Base-by-base conservation (phyloP, 2,113 vertebrate genomes). In the Meleagris gallopavo region DNA sequence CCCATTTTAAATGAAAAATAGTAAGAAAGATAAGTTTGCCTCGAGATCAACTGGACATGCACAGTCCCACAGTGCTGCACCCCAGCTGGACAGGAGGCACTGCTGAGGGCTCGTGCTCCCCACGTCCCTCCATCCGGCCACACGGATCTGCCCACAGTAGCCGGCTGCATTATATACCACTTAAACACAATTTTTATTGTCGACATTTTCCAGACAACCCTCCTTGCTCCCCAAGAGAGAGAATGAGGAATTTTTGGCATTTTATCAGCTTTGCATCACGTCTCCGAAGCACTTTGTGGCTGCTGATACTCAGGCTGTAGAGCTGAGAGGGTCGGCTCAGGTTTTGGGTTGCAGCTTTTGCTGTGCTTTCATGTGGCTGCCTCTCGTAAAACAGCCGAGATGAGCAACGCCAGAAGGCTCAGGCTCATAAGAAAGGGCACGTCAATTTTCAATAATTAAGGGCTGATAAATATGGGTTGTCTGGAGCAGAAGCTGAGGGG, bases 171-270 rank as follows among this genome's bases (percentile, higher is more conserved):
- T 92, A 65, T 94, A 90, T 97, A 97, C 97, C 96, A 92, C 97
- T 97, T 96, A 97, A 98, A 98, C 97, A 97, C 94, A 98, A 97
- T 97, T 98, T 98, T 98, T 98, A 98, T 97, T 94, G 97, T 93
- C 98, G 98, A 98, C 94, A 45, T 96, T 98, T 98, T 97, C 98
- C 98, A 98, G 98, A 98, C 72, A 52, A 73, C 95, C 94, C 64
- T 94, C 93, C 66, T 67, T 83, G 90, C 89, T 95, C 87, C 92
- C 95, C 76, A 90, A n/a, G 95, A 96, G 94, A 95, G 96, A 95
- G 92, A 96, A 96, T 13, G 91, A 96, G 97, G 97, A 97, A 97
- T 97, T 97, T 97, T 97, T 97, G 97, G 97, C 96, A 97, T 98
- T 98, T 98, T 97, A 97, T 98, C 97, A 98, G 97, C 96, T 58